Base-by-base conservation (phyloP, 2,797 vertebrate species). In the Adelosebastes latens region DNA sequence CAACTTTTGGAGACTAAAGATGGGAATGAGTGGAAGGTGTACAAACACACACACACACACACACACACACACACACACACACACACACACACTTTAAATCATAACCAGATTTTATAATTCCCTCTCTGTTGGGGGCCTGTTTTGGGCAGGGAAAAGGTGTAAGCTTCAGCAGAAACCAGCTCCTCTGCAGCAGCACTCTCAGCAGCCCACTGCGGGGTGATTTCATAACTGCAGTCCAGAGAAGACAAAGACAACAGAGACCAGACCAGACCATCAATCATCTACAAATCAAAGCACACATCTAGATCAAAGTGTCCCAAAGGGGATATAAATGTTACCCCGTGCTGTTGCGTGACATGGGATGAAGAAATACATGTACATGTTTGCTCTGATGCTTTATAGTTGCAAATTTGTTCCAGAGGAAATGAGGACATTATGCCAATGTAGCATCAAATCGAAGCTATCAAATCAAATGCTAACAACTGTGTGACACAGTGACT, bases 181-280 rank as follows among this genome's bases (percentile, higher is more conserved):
- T 72, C 72, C 62, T 46, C 77, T 71, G 72, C 70, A 82, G 80
- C 76, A 53, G 75, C 24, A 6, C 60, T 63, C 55, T 49, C 39
- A 72, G 65, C 32, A 75, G 62, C 53, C 27, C 42, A 53, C 81
- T 65, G 60, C 36, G 1, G 73, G 42, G 5, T 59, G 72, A 62
- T 85, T 89, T 88, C 63, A 72, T 77, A 86, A 80, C 79, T 59
- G 64, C 81, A 85, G 71, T 71, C 72, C 34, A 80, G 36, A 61
- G 69, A 69, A 31, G 18, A 76, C 53, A 52, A 79, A 81, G 29
- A 74, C 14, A 69, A 74, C 49, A 80, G 31, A 79, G n/a, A 20
- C 55, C 68, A 31, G 31, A 56, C 63, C 56, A 36, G 46, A 56
- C 61, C 63, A 81, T 82, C 69, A 72, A 64, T 82, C 77, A 81